Evolutionary conservation across 2,888 invertebrate genomes (phyloP).

Genomic region (Pyrrhosoma nymphula): DNA sequence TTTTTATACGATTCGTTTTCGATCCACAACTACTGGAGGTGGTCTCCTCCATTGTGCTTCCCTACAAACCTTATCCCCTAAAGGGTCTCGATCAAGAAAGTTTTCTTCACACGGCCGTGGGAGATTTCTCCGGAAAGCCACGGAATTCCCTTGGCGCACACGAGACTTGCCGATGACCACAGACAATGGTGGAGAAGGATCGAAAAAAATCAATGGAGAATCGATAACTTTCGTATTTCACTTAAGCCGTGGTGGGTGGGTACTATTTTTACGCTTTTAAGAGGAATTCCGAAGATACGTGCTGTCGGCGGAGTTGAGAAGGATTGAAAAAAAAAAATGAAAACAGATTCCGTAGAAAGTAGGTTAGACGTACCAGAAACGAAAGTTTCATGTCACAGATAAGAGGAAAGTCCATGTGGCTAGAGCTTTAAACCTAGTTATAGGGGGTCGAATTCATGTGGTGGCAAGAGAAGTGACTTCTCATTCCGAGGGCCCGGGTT

Average conservation of each 20-base stretch:
- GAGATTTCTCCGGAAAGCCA: slow-evolving; percentile 44
- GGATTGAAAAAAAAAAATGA: background rate
- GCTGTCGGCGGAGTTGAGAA: background rate
- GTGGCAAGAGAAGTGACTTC: no score
- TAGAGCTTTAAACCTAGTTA: background rate
- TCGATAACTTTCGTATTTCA: slow-evolving; percentile 29
- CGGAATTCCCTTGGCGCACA: slow-evolving; percentile 31
- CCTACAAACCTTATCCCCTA: slow-evolving; percentile 33
- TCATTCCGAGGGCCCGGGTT: no score
- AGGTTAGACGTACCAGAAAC: slow-evolving; percentile 41
- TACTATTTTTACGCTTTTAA: background rate
- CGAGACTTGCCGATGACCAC: slow-evolving; percentile 49
- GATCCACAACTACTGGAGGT: background rate
- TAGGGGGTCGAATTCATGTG: background rate
- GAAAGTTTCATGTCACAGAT: background rate
- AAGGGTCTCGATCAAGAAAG: slow-evolving; percentile 53
- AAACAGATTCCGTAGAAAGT: background rate
- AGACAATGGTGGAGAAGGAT: slow-evolving; percentile 38
- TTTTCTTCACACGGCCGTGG: slow-evolving; percentile 50
- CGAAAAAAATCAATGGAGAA: slow-evolving; percentile 6
- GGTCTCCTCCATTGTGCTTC: slow-evolving; percentile 26
- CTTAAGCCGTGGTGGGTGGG: background rate
- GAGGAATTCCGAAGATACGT: slow-evolving; percentile 29
- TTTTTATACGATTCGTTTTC: background rate
- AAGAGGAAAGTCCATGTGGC: background rate